phyloP scores from a whole-genome alignment of 2,888 invertebrate genomes.

The Andrena camellia region DNA sequence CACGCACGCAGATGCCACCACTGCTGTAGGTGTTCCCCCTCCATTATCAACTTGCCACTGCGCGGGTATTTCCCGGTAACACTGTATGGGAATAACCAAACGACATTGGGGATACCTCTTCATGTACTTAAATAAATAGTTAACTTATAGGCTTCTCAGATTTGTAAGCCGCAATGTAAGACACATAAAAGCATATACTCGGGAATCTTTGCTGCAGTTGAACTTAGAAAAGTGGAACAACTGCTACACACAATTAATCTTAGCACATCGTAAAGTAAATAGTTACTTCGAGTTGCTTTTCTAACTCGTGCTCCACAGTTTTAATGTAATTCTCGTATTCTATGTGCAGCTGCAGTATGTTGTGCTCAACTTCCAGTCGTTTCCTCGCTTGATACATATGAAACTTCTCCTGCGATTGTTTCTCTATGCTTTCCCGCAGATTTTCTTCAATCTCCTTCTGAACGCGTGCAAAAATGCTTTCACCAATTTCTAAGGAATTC shows the following conservation, averaged over 20 bases:
- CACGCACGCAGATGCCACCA: no score
- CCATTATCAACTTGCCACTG: no score
- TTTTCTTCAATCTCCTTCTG: constrained; percentile 67
- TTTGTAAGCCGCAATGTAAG: no score
- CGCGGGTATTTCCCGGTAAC: no score
- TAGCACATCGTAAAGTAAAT: background rate
- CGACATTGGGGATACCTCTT: no score
- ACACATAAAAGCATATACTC: no score
- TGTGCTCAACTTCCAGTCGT: constrained; percentile 66
- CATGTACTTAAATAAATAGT: no score
- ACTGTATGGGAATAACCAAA: no score
- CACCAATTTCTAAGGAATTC: constrained; percentile 65
- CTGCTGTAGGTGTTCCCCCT: no score
- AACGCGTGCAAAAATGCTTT: constrained; percentile 59
- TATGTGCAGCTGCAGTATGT: constrained; percentile 57
- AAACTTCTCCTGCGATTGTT: constrained; percentile 67
- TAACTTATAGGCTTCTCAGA: no score
- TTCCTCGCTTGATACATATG: constrained; percentile 76
- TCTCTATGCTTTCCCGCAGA: constrained; percentile 60
- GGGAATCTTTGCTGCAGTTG: no score
- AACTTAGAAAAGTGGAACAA: background rate
- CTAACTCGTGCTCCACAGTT: constrained; percentile 62
- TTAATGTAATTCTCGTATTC: constrained; percentile 68
- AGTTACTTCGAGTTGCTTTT: constrained; percentile 70
- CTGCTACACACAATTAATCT: no score